A percentile compares a stretch with the other conserved stretches of the same genome.
Evolutionary conservation across 2,797 vertebrate genomes (phyloP).

Genomic region (Neosalanx taihuensis): DNA sequence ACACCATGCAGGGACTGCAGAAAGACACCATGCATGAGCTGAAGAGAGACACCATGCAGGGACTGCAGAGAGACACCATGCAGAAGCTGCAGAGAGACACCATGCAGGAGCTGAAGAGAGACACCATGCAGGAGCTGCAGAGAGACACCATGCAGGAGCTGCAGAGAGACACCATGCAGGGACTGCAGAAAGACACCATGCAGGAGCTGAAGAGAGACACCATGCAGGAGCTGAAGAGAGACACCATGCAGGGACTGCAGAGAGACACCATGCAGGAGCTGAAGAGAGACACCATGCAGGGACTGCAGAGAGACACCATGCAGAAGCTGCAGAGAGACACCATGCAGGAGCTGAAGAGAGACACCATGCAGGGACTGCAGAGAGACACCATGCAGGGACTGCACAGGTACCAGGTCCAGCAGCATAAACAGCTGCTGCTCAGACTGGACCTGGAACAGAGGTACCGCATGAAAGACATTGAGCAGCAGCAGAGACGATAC

Average conservation of each 20-base stretch:
- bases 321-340: slow-evolving; percentile 18
- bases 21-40: slow-evolving; percentile 15
- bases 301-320: not conserved
- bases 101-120: slow-evolving; percentile 18
- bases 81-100: slow-evolving; percentile 5
- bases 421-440: slow-evolving; percentile 20
- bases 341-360: slow-evolving; percentile 15
- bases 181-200: slow-evolving; percentile 15
- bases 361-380: slow-evolving; percentile 15
- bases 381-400: slow-evolving; percentile 16
- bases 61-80: not conserved
- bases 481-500: slow-evolving; percentile 27
- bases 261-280: slow-evolving; percentile 16
- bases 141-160: slow-evolving; percentile 15
- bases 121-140: too few species aligned
- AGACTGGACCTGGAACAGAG: slow-evolving; percentile 34
- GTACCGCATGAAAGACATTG: slow-evolving; percentile 19
- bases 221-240: slow-evolving; percentile 18
- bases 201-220: slow-evolving; percentile 8
- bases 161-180: slow-evolving; percentile 3
- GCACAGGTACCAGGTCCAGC: slow-evolving; percentile 27
- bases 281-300: slow-evolving; percentile 17
- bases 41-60: slow-evolving; percentile 17
- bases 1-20: slow-evolving; percentile 16
- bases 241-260: slow-evolving; percentile 16